Conservation (phyloP, 2,113 vertebrate genomes). For the Pseudopipra pipra region DNA sequence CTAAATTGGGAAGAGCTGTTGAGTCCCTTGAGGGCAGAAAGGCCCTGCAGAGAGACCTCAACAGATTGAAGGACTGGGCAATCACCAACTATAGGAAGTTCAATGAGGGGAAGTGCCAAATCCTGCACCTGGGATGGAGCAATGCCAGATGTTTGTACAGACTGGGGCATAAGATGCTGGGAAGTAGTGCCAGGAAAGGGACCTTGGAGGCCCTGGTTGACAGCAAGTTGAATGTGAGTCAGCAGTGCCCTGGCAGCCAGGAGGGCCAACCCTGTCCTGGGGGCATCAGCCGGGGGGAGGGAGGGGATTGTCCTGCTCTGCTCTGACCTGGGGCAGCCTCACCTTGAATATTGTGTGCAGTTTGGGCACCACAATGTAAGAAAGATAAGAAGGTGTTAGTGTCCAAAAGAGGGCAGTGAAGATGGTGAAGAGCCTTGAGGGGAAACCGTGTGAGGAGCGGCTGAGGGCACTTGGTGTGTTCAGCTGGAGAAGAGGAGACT, state of each 20-base stretch:
- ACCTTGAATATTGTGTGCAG: accelerated
- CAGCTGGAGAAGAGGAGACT: neutral
- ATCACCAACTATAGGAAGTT: neutral
- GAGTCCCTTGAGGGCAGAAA: too few species aligned
- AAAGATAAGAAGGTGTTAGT: accelerated
- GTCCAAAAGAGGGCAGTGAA: neutral
- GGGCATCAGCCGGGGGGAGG: neutral
- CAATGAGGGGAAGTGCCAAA: neutral
- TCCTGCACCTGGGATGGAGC: neutral
- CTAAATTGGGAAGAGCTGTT: too few species aligned
- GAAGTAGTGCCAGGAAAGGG: neutral
- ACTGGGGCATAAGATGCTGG: neutral
- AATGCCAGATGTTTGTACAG: accelerated
- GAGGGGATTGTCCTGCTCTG: neutral
- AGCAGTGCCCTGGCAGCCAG: neutral
- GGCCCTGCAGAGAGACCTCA: too few species aligned
- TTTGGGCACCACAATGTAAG: accelerated
- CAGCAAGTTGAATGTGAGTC: accelerated
- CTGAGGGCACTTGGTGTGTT: neutral
- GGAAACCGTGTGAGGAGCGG: accelerated
- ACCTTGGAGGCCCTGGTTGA: accelerated
- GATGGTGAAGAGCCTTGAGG: neutral
- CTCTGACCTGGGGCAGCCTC: accelerated
- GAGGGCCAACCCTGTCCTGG: accelerated
- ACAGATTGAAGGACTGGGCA: neutral